Evolutionary conservation across 2,888 invertebrate species (phyloP), one percentile per base, ranked within the genome.

Genomic region (Caenorhabditis sulstoni): DNA sequence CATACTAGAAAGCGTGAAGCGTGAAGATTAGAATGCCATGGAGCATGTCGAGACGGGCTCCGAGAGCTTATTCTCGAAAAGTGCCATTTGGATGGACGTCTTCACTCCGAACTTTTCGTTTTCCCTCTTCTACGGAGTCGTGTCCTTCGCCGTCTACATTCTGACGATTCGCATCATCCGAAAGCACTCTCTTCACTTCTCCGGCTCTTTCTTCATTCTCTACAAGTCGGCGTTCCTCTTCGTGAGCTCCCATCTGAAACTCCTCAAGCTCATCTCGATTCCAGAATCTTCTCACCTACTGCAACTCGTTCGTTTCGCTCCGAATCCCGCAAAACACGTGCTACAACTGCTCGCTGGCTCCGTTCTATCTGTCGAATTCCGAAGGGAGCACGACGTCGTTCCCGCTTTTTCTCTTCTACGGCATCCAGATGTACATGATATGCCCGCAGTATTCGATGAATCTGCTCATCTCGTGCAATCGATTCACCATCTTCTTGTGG

Each of bases 81-180:
- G n/a, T n/a, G n/a, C n/a, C n/a, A n/a, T n/a, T n/a, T n/a, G 29
- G 4, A 65, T 65, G 65, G 65, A 65, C 39, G 45, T 23, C 23
- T 55, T 65, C 35, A 66, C 55, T 1, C 47, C 47, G 5, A 9
- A 35, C n/a, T 66, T 66, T 47, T 45, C 57, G 8, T 49, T 66
- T 9, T 47, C 66, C 9, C 18, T 16, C 44, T 18, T 47, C 35
- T 59, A 59, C 50, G 68, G 68, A 14, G 23, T 14, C 8, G n/a
- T 68, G 23, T 55, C 58, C 0, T 68, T 68, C 50, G 50, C 14
- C 16, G 29, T 68, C 12, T 68, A 68, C 58, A 44, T 29, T 1
- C n/a, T 18, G 44, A 61, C 53, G 1, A 52, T 61, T n/a, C 4
- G 20, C 1, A 59, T 61, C 12, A 59, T 70, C 5, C 29, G 59